Percentiles rank a stretch among this genome's conserved stretches.
Conservation (phyloP, 2,888 invertebrate genomes). For the Perdita meconis region DNA sequence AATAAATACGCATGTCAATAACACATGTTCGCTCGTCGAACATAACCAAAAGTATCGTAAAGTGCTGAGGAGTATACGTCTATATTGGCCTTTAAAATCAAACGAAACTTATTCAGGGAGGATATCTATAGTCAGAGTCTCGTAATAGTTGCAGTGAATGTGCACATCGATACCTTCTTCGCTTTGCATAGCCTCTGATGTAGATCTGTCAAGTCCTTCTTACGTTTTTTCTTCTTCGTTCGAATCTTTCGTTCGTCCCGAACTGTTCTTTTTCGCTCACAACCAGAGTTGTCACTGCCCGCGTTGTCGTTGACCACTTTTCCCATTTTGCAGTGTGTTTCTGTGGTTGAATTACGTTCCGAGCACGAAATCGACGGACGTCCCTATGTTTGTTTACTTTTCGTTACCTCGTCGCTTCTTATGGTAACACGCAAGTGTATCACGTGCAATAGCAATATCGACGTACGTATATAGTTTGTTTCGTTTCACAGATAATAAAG, state of each 20-base stretch:
- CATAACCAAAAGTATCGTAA: slow-evolving; percentile 34
- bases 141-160: background rate
- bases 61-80: background rate
- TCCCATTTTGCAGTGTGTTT: slow-evolving; percentile 25
- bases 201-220: slow-evolving; percentile 24
- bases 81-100: background rate
- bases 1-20: background rate
- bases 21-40: slow-evolving; percentile 4
- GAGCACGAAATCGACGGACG: slow-evolving; percentile 5
- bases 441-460: slow-evolving; percentile 25
- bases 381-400: slow-evolving; percentile 44
- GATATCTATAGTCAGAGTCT: background rate
- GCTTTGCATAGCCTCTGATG: slow-evolving; percentile 31
- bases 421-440: slow-evolving; percentile 5
- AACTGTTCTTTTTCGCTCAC: background rate
- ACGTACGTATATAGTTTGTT: slow-evolving; percentile 1
- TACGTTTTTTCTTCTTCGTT: slow-evolving; percentile 45
- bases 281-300: slow-evolving; percentile 14
- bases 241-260: slow-evolving; percentile 17
- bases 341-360: background rate
- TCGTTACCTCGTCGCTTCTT: slow-evolving; percentile 29
- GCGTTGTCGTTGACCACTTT: slow-evolving; percentile 8
- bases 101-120: background rate
- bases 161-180: slow-evolving; percentile 20
- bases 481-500: slow-evolving; percentile 1